Base-by-base conservation (phyloP, 2,113 vertebrate genomes). In the Oenanthe oenanthe region DNA sequence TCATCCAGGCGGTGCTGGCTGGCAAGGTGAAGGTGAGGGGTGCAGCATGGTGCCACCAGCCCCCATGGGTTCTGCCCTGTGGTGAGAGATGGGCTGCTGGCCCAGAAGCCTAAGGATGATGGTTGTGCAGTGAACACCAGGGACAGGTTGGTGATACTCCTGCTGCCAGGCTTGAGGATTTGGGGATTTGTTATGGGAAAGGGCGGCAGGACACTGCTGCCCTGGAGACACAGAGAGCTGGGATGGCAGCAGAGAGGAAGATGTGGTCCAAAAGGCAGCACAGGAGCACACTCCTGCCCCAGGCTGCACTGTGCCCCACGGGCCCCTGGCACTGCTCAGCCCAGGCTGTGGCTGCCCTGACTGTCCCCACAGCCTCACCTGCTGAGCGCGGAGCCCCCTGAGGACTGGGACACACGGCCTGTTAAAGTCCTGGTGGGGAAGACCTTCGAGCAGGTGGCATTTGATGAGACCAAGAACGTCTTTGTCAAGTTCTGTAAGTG, bases 401-500 rank as follows among this genome's bases (percentile, higher is more conserved):
- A 98, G 19, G 98, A 99, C 96, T 99, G 99, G 99, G 95, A 99
- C 58, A 98, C 97, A 10, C 96, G 47, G 24, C 98, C 98, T 0
- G 98, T 99, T 45, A 99, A 99, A 94, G 98, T 98, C 22, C 98
- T 99, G 9, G 99, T 99, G 90, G 98, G 98, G 86, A 99, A 99
- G 96, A 99, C 99, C 89, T 99, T 99, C 0, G 98, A 99, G 58
- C 97, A 98, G 62, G 98, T 99, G 40, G 99, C 98, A 6, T 98
- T 98, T 2, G 99, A 99, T 2, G 98, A 98, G 53, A 98, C 98
- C 83, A 99, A 99, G 97, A 99, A 98, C 0, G 99, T 99, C 61
- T 99, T 99, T 51, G 97, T 99, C 53, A 99, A 99, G 96, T 99
- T 99, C 97, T 99, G 99, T 99, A 97, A 99, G 99, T 98, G 71